Evolutionary conservation across 2,113 vertebrate species (phyloP), one percentile per base, ranked within the genome.

Genomic region (zebrafish (Danio rerio)): DNA sequence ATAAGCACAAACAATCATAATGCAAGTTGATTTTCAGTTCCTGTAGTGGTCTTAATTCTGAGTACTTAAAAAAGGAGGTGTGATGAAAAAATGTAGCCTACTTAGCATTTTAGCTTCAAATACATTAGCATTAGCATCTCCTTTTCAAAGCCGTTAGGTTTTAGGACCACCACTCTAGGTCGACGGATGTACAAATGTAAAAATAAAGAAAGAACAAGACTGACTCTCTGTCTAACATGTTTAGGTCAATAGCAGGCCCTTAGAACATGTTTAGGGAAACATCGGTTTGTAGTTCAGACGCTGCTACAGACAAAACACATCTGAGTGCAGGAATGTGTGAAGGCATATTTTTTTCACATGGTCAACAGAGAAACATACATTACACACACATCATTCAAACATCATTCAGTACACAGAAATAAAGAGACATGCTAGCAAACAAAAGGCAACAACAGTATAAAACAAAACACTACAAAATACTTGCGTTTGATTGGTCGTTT

Each of bases 21-120:
- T 86, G 85, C 85, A 88, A 83, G 84, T 71, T 86, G 81, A 78
- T 89, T 88, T 90, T 86, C 71, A 88, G 88, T 85, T 71, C 84
- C 43, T 81, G 87, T 90, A 91, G 91, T 87, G 91, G 89, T 92
- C 88, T 87, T 89, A 90, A 87, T 92, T 89, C 90, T 78, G 68
- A 78, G 43, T 20, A 69, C 18, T 42, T 55, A 10, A 66, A 55
- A 77, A 66, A 55, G 45, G 70, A 43, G 61, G 47, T 20, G 66
- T 66, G 8, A 15, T 55, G 31, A 5, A 74, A 58, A 31, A 10
- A 78, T 43, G 52, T 16, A 21, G 58, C n/a, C 7, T 70, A 21
- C 21, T 45, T 15, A 5, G n/a, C n/a, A 9, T 53, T 59, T 42
- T 2, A 47, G 40, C 56, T 59, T 40, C 5, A 58, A 9, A 16